These are phyloP conservation scores for Coregonus suidteri DNA, from an alignment of 2,797 vertebrate species.

Conservation along the genomic window DNA sequence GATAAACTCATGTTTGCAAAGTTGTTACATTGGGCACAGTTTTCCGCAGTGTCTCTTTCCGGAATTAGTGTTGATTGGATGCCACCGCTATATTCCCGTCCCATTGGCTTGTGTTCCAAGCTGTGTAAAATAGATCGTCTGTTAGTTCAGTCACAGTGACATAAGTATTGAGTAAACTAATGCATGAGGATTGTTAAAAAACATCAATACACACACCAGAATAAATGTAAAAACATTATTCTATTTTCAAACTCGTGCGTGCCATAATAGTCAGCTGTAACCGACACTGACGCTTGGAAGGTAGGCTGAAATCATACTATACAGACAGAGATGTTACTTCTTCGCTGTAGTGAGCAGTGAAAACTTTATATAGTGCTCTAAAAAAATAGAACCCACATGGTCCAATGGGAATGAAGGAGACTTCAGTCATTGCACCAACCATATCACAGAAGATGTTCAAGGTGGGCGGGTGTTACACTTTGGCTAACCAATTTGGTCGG, in stretches of 20 bases:
- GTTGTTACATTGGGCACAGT: not conserved
- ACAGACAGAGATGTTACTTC: conserved; percentile 48
- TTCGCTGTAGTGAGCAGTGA: conserved; percentile 32
- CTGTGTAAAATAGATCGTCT: not conserved
- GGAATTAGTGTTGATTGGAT: not conserved
- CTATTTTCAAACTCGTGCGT: not conserved
- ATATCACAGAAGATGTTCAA: conserved; percentile 60
- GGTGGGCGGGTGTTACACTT: conserved; percentile 66
- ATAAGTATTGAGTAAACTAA: not conserved
- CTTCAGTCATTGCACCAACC: conserved; percentile 74
- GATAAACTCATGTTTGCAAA: not conserved
- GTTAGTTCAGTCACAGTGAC: not conserved
- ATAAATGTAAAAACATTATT: not conserved
- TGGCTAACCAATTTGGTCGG: conserved; percentile 75
- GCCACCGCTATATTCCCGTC: not conserved
- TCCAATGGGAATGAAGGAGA: conserved; percentile 70
- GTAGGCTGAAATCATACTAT: conserved; percentile 7
- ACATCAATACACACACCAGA: not conserved
- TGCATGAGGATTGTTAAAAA: not conserved
- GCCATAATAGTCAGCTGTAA: conserved; percentile 17
- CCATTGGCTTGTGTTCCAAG: not conserved
- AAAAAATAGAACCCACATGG: conserved; percentile 85
- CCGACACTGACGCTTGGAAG: conserved; percentile 15
- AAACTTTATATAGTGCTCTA: conserved; percentile 86
- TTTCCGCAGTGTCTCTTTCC: not conserved